Conservation (phyloP, 2,888 invertebrate genomes). For the Trichacis sp. region DNA sequence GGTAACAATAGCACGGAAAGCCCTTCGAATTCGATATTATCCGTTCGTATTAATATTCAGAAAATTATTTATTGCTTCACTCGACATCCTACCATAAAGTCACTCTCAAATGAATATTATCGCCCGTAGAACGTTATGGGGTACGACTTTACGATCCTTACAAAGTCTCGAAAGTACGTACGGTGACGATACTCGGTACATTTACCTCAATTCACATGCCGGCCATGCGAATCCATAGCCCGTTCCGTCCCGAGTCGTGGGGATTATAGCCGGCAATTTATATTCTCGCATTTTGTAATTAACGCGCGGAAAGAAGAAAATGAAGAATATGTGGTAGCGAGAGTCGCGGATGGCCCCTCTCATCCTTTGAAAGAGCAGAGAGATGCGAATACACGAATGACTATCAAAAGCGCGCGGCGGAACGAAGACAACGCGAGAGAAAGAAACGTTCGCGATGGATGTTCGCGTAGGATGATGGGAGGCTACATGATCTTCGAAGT, state of each 20-base stretch:
- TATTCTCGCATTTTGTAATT: slow-evolving; percentile 65
- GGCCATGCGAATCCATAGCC: not conserved
- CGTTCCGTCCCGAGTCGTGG: slow-evolving; percentile 1
- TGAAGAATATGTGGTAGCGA: slow-evolving; percentile 56
- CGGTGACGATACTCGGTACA: too few relatives aligned
- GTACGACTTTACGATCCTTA: too few relatives aligned
- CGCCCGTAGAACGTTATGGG: too few relatives aligned
- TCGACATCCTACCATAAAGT: too few relatives aligned
- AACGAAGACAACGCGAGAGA: slow-evolving; percentile 10
- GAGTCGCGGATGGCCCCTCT: slow-evolving; percentile 37
- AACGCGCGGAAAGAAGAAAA: slow-evolving; percentile 51
- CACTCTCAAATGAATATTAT: too few relatives aligned
- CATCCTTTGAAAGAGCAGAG: slow-evolving; percentile 22
- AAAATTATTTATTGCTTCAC: too few relatives aligned
- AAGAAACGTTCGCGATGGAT: slow-evolving; percentile 38
- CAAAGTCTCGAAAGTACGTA: too few relatives aligned
- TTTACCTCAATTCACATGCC: slow-evolving; percentile 26
- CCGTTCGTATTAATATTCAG: too few relatives aligned
- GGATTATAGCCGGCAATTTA: slow-evolving; percentile 60
- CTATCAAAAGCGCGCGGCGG: slow-evolving; percentile 28
- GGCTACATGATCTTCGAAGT: slow-evolving; percentile 56
- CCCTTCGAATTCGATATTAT: too few relatives aligned
- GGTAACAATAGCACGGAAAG: too few relatives aligned
- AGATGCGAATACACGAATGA: slow-evolving; percentile 40
- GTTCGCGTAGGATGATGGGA: slow-evolving; percentile 55